Evolutionary conservation across 2,888 invertebrate genomes (phyloP), one percentile per base, ranked within the genome.

Genomic region (Drosophila limbata): DNA sequence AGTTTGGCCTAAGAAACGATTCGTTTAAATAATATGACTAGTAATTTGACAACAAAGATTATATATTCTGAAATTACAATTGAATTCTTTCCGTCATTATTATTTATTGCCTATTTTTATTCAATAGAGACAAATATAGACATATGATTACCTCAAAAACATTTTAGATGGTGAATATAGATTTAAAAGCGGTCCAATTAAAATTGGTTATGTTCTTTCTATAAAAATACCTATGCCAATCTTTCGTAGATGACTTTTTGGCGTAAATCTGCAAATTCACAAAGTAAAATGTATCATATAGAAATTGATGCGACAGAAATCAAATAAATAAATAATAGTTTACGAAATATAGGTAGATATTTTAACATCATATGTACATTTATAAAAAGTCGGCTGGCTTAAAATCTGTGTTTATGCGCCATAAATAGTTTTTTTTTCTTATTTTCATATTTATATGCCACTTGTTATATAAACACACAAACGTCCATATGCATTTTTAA

Each of bases 401-500:
- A 19, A 19, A 19, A 42, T 2, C 40, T 40, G 17, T 40, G 10
- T 17, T 17, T 40, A 3, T 42, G 6, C 2, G 17, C 8, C 15
- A 28, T 53, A 53, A 11, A 47, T 28, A 10, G 10, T 25, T 9
- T 21, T 28, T 28, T 40, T 28, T 40, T 13, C 15, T 11, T 39
- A 3, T 6, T 33, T 51, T 10, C 15, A 40, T 45, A 59, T 65
- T 52, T 65, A 39, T 65, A 57, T 37, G 42, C n/a, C 31, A 60
- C 39, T 47, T 66, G 31, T 25, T 45, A 21, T 13, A 37, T 45
- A 50, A 25, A 65, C 39, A 63, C 61, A 59, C 45, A 35, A 39
- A 65, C 11, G 9, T 52, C 37, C 56, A 37, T 45, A 62, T 60
- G 28, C 50, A 55, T 81, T 55, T 81, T 74, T 79, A 66, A 73